A percentile compares a stretch with the other conserved stretches of the same genome.
Evolutionary conservation across 1,140 invertebrate genomes (phyloP).

Genomic region (Drosophila leontia): DNA sequence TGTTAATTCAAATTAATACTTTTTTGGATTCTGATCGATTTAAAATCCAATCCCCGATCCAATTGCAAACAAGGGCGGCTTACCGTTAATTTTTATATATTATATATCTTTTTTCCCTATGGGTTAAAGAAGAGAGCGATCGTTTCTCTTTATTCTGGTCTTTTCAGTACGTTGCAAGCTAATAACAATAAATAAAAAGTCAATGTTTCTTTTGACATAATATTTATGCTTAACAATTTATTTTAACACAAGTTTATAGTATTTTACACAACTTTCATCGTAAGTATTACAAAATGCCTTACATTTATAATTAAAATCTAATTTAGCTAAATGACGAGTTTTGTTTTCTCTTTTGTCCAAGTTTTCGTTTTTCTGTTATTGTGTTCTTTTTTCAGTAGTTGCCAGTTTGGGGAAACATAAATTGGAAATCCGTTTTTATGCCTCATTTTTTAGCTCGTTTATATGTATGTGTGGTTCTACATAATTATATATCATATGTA

Average conservation of each 20-base stretch:
- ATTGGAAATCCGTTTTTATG: conserved; percentile 39
- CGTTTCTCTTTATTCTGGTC: too few relatives aligned
- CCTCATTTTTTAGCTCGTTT: conserved; percentile 24
- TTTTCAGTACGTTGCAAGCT: too few relatives aligned
- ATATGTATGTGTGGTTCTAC: conserved; percentile 43
- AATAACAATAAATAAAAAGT: too few relatives aligned
- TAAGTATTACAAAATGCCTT: conserved; percentile 69
- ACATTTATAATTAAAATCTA: conserved; percentile 63
- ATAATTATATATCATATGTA: conserved; percentile 44
- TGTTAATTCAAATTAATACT: too few relatives aligned
- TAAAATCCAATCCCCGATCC: too few relatives aligned
- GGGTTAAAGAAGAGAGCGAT: too few relatives aligned
- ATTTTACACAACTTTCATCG: conserved; percentile 72
- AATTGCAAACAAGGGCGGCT: too few relatives aligned
- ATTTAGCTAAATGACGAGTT: conserved; percentile 70
- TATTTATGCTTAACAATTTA: conserved; percentile 74
- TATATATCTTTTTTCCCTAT: too few relatives aligned
- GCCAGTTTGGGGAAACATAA: conserved; percentile 40
- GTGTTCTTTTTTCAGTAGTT: conserved; percentile 34
- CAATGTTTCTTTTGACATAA: conserved; percentile 25
- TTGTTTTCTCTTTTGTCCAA: conserved; percentile 30
- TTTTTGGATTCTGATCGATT: too few relatives aligned
- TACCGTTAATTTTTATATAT: too few relatives aligned
- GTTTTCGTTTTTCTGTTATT: conserved; percentile 43
- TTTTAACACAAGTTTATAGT: conserved; percentile 80